Base-by-base conservation (phyloP, 2,888 invertebrate species). In the Rhingia campestris region DNA sequence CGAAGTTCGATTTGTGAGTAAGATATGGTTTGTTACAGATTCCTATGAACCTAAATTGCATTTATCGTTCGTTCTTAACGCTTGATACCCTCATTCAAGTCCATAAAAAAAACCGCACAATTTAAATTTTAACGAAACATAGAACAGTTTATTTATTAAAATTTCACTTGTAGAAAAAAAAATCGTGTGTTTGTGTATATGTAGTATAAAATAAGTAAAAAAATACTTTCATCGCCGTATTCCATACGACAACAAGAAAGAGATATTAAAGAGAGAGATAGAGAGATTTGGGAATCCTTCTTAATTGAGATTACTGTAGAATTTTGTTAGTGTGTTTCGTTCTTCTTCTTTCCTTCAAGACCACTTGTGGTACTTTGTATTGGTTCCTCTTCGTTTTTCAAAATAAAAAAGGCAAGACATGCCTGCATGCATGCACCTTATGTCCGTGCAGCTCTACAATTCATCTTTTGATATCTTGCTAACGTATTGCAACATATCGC, bases 401-500 rank as follows among this genome's bases (percentile, higher is more conserved):
- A 53, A 75, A 81, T 70, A 22, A 22, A 22, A 22, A 22, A 2
- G 22, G 81, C 69, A 81, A 53, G 45, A 39, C 45, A 35, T 33
- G 37, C 61, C 39, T 22, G 22, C 22, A 22, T 22, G 43, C 33
- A n/a, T 7, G n/a, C 12, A 12, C 32, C 12, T 14, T 41, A 4
- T 2, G 22, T 22, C 22, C 39, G 12, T 39, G 12, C 3, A 3
- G 12, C 39, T 58, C 70, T 70, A 84, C 64, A 84, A 49, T 54
- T 84, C 84, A 33, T 84, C 84, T 35, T 56, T 84, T 22, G 64
- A 59, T 22, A 61, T 53, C 12, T 70, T 80, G 58, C 69, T 84
- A 12, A 84, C 39, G 70, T 66, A 84, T 32, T 66, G 49, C 6
- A 80, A 54, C 30, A 95, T 92, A 82, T 93, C 94, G 0, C 93